These are phyloP conservation scores for Onychomys leucogaster DNA, from an alignment of 2,797 vertebrate genomes.

Conservation along the genomic window DNA sequence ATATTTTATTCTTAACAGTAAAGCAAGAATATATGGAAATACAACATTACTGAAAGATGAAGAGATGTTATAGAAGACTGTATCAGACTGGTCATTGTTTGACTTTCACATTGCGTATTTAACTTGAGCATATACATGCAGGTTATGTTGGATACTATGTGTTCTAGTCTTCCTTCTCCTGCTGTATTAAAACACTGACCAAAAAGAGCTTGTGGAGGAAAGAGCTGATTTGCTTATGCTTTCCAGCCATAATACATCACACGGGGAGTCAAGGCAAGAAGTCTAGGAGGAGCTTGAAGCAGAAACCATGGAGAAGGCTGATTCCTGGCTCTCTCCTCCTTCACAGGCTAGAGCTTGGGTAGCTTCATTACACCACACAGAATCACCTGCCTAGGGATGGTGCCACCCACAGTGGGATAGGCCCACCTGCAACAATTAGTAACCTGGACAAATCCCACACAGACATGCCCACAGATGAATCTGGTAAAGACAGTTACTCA, in stretches of 20 bases:
- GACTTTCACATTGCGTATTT: conserved; percentile 15
- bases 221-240: neutral
- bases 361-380: neutral
- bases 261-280: neutral
- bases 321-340: neutral
- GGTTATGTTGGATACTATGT: neutral
- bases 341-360: neutral
- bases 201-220: neutral
- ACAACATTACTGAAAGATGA: neutral
- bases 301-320: neutral
- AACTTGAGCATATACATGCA: neutral
- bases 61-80: neutral
- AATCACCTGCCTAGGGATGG: neutral
- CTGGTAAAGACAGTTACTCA: neutral
- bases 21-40: conserved; percentile 27
- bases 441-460: neutral
- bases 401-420: too few relatives aligned
- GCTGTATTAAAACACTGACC: neutral
- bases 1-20: neutral
- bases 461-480: neutral
- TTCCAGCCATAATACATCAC: neutral
- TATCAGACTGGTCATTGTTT: neutral
- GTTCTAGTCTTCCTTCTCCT: neutral
- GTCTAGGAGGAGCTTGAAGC: neutral
- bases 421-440: neutral